Conservation (phyloP, 2,797 vertebrate genomes). For the Dendrocincla fuliginosa region DNA sequence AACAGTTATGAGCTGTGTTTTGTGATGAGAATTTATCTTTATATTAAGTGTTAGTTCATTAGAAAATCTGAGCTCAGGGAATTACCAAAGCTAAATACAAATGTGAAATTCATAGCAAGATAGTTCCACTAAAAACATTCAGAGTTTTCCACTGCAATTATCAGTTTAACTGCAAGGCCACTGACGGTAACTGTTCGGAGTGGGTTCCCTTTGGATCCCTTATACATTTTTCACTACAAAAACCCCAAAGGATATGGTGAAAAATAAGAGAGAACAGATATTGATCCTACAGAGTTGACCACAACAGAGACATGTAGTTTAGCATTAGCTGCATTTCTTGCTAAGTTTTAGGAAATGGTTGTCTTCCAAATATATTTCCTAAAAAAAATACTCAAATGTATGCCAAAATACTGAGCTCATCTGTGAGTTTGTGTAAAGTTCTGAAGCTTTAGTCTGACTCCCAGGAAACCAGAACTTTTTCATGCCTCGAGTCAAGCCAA, state of each 20-base stretch:
- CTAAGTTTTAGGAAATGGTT: background rate
- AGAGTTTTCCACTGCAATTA: constrained; percentile 3
- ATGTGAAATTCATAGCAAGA: constrained; percentile 48
- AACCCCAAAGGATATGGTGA: background rate
- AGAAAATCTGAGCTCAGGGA: constrained; percentile 58
- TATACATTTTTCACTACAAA: background rate
- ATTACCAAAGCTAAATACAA: constrained; percentile 59
- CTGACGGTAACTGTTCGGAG: constrained; percentile 18
- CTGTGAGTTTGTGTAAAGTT: background rate
- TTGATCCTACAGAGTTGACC: background rate
- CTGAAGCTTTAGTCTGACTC: background rate
- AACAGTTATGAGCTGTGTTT: constrained; percentile 66
- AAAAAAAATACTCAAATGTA: background rate
- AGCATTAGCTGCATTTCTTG: background rate
- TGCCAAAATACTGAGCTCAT: background rate
- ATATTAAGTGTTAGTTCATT: constrained; percentile 73
- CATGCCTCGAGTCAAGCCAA: background rate
- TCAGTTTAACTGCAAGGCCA: background rate
- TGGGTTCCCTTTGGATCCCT: background rate
- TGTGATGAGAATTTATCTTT: constrained; percentile 72
- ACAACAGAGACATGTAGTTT: background rate
- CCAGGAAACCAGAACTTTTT: background rate
- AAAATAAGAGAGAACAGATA: background rate
- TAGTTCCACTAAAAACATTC: constrained; percentile 50
- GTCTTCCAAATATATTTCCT: background rate